These are phyloP conservation scores for Asobara japonica DNA, from an alignment of 1,140 invertebrate genomes.

Conservation along the genomic window DNA sequence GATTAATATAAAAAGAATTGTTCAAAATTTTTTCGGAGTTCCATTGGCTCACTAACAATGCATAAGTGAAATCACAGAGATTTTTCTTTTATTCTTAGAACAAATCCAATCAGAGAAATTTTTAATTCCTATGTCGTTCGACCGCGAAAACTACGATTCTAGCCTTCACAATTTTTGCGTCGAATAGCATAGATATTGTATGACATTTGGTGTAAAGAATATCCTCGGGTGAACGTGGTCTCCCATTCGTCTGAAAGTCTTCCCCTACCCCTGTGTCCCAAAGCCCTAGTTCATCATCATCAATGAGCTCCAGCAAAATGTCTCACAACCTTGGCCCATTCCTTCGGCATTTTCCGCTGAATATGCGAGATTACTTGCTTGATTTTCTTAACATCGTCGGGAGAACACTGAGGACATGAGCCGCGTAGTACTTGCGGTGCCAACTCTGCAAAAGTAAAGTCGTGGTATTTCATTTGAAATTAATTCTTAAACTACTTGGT, in stretches of 20 bases:
- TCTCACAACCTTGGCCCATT: conserved; percentile 76
- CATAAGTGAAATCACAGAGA: neutral
- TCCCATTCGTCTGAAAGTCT: too few relatives aligned
- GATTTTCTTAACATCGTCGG: conserved; percentile 74
- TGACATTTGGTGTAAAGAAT: too few relatives aligned
- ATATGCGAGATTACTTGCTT: conserved; percentile 76
- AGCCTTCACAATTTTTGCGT: too few relatives aligned
- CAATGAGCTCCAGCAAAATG: conserved; percentile 68
- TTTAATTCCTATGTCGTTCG: too few relatives aligned
- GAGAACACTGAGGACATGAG: conserved; percentile 74
- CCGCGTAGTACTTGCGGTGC: conserved; percentile 76
- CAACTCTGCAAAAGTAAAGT: conserved; percentile 69
- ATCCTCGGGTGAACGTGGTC: too few relatives aligned
- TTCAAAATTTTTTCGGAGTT: neutral
- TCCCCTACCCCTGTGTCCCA: too few relatives aligned
- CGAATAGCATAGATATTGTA: too few relatives aligned
- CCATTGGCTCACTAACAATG: neutral
- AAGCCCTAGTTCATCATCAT: neutral
- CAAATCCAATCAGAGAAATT: too few relatives aligned
- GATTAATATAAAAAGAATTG: neutral
- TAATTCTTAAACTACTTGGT: neutral
- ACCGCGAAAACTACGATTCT: too few relatives aligned
- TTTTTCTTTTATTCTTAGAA: neutral
- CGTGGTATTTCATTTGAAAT: conserved; percentile 32
- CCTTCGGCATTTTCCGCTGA: conserved; percentile 75